Conservation (phyloP, 2,888 invertebrate species). For the Tribolium freemani region DNA sequence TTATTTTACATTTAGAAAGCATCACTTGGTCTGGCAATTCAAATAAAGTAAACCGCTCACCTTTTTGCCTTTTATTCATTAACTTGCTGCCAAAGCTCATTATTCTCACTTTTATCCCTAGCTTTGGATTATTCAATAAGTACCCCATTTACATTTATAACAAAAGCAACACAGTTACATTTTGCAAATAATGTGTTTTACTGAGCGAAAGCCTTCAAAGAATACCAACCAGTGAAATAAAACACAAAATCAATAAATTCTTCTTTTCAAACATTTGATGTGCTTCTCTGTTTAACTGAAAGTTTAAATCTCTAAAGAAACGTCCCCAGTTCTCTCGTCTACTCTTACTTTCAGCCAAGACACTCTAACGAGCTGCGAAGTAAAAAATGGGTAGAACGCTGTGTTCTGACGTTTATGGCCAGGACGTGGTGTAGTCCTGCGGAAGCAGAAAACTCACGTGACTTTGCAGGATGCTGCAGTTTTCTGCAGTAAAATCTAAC, state of each 20-base stretch:
- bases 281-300: too few relatives aligned
- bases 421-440: neutral
- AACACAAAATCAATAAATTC: neutral
- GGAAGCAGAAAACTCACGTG: neutral
- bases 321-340: neutral
- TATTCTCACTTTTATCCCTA: neutral
- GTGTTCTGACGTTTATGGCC: neutral
- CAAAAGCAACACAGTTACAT: neutral
- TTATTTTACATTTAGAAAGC: neutral
- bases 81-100: neutral
- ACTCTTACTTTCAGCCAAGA: neutral
- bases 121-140: neutral
- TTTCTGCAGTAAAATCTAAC: neutral
- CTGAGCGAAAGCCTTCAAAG: neutral
- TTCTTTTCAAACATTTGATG: too few relatives aligned
- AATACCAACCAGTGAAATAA: neutral
- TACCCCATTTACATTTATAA: neutral
- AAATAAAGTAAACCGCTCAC: neutral
- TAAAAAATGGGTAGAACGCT: neutral
- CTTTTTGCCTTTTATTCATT: neutral
- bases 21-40: neutral
- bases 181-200: neutral
- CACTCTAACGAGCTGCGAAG: neutral
- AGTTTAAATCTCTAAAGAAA: too few relatives aligned
- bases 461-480: neutral